These are phyloP conservation scores for Sebastes itinus DNA, from an alignment of 2,797 vertebrate genomes.

Conservation along the genomic window DNA sequence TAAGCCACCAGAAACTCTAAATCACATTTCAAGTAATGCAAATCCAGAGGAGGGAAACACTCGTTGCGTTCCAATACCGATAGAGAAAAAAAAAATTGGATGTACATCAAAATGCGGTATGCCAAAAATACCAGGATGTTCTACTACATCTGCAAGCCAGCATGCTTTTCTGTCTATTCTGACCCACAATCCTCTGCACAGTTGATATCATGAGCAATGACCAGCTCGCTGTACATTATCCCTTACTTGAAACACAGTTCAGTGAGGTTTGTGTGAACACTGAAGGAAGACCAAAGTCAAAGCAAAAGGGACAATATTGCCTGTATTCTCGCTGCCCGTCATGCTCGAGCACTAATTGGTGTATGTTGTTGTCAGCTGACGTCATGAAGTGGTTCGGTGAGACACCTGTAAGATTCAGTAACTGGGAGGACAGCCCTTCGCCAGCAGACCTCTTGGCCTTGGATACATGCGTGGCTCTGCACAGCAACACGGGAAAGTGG, in stretches of 20 bases:
- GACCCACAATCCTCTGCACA: too few species aligned
- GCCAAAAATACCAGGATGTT: too few species aligned
- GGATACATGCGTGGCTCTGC: conserved; percentile 85
- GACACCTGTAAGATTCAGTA: conserved; percentile 78
- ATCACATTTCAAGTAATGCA: conserved; percentile 1
- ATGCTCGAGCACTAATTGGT: neutral
- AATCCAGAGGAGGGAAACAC: neutral
- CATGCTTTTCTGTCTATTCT: too few species aligned
- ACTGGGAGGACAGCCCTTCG: conserved; percentile 79
- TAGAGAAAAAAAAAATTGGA: too few species aligned
- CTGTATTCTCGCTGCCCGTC: neutral
- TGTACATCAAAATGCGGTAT: too few species aligned
- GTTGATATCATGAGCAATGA: accelerated
- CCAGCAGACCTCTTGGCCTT: conserved; percentile 60
- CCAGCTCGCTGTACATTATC: too few species aligned
- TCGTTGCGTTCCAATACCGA: too few species aligned
- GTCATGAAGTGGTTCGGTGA: conserved; percentile 85
- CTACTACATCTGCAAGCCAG: too few species aligned
- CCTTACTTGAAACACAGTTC: neutral
- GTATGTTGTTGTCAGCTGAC: conserved; percentile 74
- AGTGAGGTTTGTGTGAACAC: neutral
- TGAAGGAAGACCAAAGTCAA: neutral
- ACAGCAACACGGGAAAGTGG: conserved; percentile 85
- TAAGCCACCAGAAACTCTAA: neutral
- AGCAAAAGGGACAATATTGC: neutral